These are phyloP conservation scores for Scomberomorus guttatus DNA, from an alignment of 2,797 vertebrate species.

Conservation along the genomic window DNA sequence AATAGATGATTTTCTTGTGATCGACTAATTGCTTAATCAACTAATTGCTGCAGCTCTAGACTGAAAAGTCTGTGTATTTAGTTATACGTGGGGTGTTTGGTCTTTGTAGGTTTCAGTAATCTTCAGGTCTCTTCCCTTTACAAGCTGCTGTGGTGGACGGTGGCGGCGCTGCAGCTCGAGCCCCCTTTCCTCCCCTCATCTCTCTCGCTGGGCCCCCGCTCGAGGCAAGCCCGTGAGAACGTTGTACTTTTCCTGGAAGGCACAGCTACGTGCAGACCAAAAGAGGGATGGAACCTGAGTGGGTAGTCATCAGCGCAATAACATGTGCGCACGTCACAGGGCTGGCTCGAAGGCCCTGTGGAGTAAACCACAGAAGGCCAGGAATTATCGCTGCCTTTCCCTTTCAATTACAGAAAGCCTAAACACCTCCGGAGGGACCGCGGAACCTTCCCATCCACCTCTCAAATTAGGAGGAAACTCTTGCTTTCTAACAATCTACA, in stretches of 20 bases:
- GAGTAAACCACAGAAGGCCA: slow-evolving; percentile 79
- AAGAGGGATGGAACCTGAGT: slow-evolving; percentile 79
- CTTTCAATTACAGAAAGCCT: slow-evolving; percentile 83
- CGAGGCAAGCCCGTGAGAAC: slow-evolving; percentile 75
- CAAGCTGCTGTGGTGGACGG: slow-evolving; percentile 55
- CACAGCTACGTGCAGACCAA: slow-evolving; percentile 75
- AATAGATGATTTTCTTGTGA: too few species aligned
- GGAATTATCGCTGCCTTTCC: slow-evolving; percentile 82
- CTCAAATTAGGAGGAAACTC: slow-evolving; percentile 77
- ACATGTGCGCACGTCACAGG: slow-evolving; percentile 82
- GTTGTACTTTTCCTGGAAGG: slow-evolving; percentile 82
- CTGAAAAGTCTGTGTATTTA: slow-evolving; percentile 30
- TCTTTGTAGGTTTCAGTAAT: slow-evolving; percentile 41
- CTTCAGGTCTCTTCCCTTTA: slow-evolving; percentile 39
- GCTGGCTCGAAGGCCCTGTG: slow-evolving; percentile 73
- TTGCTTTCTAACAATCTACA: slow-evolving; percentile 81
- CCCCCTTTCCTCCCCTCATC: slow-evolving; percentile 34
- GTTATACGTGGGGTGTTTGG: not conserved
- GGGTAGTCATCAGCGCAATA: slow-evolving; percentile 81
- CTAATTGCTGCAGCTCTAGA: not conserved
- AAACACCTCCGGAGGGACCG: slow-evolving; percentile 73
- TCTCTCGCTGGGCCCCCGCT: slow-evolving; percentile 58
- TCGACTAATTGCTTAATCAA: too few species aligned
- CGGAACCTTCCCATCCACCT: slow-evolving; percentile 65
- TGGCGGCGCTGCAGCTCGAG: slow-evolving; percentile 41